Conservation (phyloP, 92 coral and sea anemone species). For the Umimayanthus kanabou region DNA sequence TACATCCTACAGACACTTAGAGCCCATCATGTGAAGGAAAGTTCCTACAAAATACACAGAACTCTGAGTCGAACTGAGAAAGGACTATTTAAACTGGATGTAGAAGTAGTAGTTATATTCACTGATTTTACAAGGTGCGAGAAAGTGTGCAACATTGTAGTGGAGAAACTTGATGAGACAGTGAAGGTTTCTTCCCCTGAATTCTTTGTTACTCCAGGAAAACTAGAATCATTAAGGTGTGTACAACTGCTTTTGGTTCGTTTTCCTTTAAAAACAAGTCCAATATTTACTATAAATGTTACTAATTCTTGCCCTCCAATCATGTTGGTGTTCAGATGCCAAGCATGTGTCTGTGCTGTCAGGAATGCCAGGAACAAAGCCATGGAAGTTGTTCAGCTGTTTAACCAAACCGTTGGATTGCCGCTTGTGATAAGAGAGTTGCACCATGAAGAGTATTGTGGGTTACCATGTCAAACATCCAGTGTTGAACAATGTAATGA, state of each 20-base stretch:
- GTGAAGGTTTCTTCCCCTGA: slow-evolving; percentile 83
- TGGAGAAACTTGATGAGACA: slow-evolving; percentile 88
- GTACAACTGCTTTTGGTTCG: neutral
- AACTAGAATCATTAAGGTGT: slow-evolving; percentile 85
- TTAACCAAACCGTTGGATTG: slow-evolving; percentile 88
- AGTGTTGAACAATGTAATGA: slow-evolving; percentile 41
- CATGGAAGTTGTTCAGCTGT: slow-evolving; percentile 84
- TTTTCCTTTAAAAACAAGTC: neutral
- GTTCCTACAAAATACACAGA: slow-evolving; percentile 71
- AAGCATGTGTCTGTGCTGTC: slow-evolving; percentile 95
- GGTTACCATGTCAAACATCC: slow-evolving; percentile 45
- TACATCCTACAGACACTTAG: slow-evolving; percentile 86
- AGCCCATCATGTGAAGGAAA: slow-evolving; percentile 78
- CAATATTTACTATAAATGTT: too few relatives aligned
- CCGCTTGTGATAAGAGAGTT: slow-evolving; percentile 89
- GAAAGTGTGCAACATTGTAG: slow-evolving; percentile 91
- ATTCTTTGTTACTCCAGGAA: slow-evolving; percentile 72
- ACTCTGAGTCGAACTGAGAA: slow-evolving; percentile 68
- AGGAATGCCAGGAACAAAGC: slow-evolving; percentile 95
- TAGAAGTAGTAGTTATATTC: slow-evolving; percentile 81
- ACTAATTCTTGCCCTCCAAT: too few relatives aligned
- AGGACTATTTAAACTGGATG: slow-evolving; percentile 61
- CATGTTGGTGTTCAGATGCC: slow-evolving; percentile 58
- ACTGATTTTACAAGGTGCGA: slow-evolving; percentile 87
- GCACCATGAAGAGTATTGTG: slow-evolving; percentile 75